These are phyloP conservation scores for Cavia porcellus DNA, from an alignment of 2,113 vertebrate species.

Conservation along the genomic window DNA sequence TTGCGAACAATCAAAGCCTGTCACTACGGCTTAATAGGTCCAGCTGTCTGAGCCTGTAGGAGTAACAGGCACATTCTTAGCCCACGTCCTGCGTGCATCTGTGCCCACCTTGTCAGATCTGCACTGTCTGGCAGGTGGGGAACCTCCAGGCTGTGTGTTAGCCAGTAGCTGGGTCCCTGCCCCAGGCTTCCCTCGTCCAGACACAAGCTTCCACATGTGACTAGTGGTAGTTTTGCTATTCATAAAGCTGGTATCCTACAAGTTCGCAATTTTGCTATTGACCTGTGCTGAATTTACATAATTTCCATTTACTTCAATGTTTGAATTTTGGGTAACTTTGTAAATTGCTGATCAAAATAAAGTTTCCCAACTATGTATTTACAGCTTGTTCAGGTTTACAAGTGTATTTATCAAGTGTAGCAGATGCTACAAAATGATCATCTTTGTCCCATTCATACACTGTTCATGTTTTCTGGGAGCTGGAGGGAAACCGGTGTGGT, in stretches of 20 bases:
- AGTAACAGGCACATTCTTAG: neutral
- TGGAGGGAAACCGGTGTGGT: neutral
- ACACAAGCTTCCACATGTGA: neutral
- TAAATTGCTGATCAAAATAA: neutral
- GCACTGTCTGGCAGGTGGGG: accelerated
- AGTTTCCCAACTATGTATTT: neutral
- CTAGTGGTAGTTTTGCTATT: neutral
- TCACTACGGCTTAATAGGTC: neutral
- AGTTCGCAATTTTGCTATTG: neutral
- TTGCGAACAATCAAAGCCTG: neutral
- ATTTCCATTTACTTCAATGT: neutral
- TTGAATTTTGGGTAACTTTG: neutral
- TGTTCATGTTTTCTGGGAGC: neutral
- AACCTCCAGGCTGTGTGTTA: neutral
- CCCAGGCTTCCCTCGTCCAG: neutral
- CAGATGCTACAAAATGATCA: neutral
- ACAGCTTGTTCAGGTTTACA: neutral
- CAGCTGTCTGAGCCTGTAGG: neutral
- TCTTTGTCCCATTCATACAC: neutral
- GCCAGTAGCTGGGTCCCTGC: neutral
- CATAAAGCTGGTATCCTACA: neutral
- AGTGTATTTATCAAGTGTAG: neutral
- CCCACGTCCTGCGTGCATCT: neutral
- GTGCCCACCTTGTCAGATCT: neutral
- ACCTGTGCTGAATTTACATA: neutral